Base-by-base conservation (phyloP, 2,888 invertebrate species). In the Lasioglossum oenotherae region DNA sequence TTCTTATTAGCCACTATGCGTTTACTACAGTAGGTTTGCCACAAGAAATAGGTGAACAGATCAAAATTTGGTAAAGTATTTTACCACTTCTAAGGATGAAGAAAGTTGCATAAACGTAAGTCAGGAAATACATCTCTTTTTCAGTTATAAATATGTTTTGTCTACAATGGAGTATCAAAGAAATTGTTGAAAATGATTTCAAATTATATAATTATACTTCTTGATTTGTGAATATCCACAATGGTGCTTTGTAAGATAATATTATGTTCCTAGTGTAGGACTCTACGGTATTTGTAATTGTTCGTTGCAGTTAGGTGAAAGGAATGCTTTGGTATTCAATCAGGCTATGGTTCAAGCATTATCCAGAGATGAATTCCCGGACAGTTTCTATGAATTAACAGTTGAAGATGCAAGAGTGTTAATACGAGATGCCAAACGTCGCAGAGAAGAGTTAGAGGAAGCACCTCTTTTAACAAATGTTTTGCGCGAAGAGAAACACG, bases 371-470 rank as follows among this genome's bases (percentile, higher is more conserved):
- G 98, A 98, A 81, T 95, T 97, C 60, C 97, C 98, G 0, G 98
- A 99, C 95, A 98, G 98, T 76, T 99, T 99, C 95, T 99, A 98
- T 94, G 98, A 98, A 87, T 95, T 99, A 69, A 98, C 98, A 1
- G 96, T 98, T 71, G 97, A 97, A 82, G 99, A 99, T 96, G 97
- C 98, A 0, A 97, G 97, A 92, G 96, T 96, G 93, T 96, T 99
- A 82, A 96, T 98, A 81, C 96, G 96, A 78, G 98, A 98, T 92
- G 96, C 98, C 53, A 97, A 97, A 92, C 96, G 96, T 92, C 96
- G 96, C 67, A 95, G 97, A 5, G 94, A 96, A 49, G 96, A 96
- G 78, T 93, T 97, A 81, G 98, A 98, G 93, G 97, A 98, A 83
- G 96, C 97, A 19, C 98, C 98, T 2, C 95, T 99, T 73, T 95